Evolutionary conservation across 2,113 vertebrate genomes (phyloP).

Genomic region (Triplophysa siluroides): DNA sequence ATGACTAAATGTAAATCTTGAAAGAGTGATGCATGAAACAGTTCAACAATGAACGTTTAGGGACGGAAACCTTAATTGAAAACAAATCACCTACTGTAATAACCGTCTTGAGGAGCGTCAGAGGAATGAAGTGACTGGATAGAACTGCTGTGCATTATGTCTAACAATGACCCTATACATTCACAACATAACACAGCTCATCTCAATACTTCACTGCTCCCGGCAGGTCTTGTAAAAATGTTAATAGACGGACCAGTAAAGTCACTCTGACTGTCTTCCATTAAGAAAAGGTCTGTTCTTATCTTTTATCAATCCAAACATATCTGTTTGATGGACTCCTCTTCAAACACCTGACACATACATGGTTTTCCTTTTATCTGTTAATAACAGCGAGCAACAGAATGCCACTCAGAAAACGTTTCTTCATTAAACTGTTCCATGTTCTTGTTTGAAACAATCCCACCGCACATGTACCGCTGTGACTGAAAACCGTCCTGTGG

Average conservation of each 20-base stretch:
- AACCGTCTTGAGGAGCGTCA: too few species aligned
- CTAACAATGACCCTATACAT: too few species aligned
- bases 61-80: too few species aligned
- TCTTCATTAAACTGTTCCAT: neutral
- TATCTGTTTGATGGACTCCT: conserved; percentile 15
- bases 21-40: too few species aligned
- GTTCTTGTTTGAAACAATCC: neutral
- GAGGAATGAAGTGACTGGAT: too few species aligned
- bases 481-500: neutral
- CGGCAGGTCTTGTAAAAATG: neutral
- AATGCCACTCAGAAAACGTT: conserved; percentile 18
- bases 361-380: conserved; percentile 36
- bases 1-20: too few species aligned
- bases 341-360: conserved; percentile 24
- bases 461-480: neutral
- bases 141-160: too few species aligned
- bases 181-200: neutral
- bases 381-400: conserved; percentile 34
- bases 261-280: conserved; percentile 1
- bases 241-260: neutral
- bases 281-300: neutral
- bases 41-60: too few species aligned
- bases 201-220: neutral
- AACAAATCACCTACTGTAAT: too few species aligned
- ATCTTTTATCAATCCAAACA: conserved; percentile 43